These are phyloP conservation scores for Tetheella fluctuosa DNA, from an alignment of 2,888 invertebrate genomes.

Conservation along the genomic window DNA sequence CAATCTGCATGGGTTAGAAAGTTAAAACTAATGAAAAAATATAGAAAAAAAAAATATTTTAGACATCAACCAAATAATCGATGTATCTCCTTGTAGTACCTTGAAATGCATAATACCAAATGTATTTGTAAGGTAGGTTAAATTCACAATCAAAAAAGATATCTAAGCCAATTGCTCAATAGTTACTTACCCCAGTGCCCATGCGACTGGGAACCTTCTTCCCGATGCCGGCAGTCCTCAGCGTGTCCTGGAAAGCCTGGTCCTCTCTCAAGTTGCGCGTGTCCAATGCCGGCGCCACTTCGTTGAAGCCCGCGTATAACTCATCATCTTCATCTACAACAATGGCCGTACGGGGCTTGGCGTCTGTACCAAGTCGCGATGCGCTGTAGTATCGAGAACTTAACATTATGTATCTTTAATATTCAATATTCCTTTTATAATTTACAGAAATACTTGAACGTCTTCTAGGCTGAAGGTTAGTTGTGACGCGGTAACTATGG, in stretches of 20 bases:
- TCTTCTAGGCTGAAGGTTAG: constrained; percentile 42
- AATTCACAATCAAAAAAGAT: background rate
- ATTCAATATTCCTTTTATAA: constrained; percentile 13
- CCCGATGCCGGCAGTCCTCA: constrained; percentile 89
- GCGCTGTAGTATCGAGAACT: constrained; percentile 74
- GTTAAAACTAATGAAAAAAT: no score
- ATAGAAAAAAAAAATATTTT: no score
- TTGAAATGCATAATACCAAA: no score
- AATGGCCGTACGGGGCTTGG: constrained; percentile 70
- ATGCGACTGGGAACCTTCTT: constrained; percentile 85
- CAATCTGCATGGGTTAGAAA: no score
- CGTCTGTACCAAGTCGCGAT: constrained; percentile 66
- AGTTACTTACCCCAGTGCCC: constrained; percentile 73
- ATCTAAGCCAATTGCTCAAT: background rate
- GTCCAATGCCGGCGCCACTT: constrained; percentile 86
- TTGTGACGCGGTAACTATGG: constrained; percentile 78
- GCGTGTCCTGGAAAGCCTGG: constrained; percentile 89
- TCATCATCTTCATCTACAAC: constrained; percentile 85
- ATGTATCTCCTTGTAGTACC: no score
- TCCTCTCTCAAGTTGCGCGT: constrained; percentile 89
- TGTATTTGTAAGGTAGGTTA: no score
- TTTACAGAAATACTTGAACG: background rate
- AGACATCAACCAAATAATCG: no score
- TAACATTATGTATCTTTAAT: constrained; percentile 52
- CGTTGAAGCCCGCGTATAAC: constrained; percentile 87